Evolutionary conservation across 2,888 invertebrate genomes (phyloP), one percentile per base, ranked within the genome.

Genomic region (Megaustenia siamemsis): DNA sequence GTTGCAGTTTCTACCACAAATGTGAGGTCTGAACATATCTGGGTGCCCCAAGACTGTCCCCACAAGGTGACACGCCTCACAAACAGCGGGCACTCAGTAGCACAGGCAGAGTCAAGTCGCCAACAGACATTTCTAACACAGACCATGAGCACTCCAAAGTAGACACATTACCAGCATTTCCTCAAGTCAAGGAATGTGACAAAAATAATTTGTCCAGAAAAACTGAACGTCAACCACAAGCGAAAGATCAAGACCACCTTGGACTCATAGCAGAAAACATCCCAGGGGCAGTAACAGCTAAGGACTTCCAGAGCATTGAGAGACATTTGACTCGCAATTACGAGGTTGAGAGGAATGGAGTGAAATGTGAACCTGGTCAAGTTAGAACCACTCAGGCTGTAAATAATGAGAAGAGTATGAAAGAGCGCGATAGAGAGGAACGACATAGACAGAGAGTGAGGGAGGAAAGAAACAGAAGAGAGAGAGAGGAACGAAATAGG

Each of bases 41-140:
- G 83, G 83, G 78, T 83, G 4, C 83, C 83, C 83, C 83, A 0
- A 83, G 53, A 35, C 38, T 83, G n/a, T 78, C 78, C 5, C 83
- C 83, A 40, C 53, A 35, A 28, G 24, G 35, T 49, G 32, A 63
- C 8, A 0, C 38, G 15, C 35, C 60, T 35, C 56, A 56, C 73
- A 32, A 60, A 28, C 56, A 83, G 21, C 56, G 68, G 15, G 28
- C 28, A 38, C 56, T 45, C 12, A 32, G 53, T 60, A 76, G 24
- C 76, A 81, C 40, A 63, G 71, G 12, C 43, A 69, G 3, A 66
- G 24, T 18, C 32, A 60, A 32, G 15, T 28, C 45, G 28, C 28
- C 71, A 45, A 10, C 18, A 28, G 71, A 28, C 0, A 1, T 15
- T 2, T 15, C 28, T 43, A n/a, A n/a, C 4, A 1, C 71, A 3